These are phyloP conservation scores for Metopolophium dirhodum DNA, from an alignment of 1,140 invertebrate genomes.

Conservation along the genomic window DNA sequence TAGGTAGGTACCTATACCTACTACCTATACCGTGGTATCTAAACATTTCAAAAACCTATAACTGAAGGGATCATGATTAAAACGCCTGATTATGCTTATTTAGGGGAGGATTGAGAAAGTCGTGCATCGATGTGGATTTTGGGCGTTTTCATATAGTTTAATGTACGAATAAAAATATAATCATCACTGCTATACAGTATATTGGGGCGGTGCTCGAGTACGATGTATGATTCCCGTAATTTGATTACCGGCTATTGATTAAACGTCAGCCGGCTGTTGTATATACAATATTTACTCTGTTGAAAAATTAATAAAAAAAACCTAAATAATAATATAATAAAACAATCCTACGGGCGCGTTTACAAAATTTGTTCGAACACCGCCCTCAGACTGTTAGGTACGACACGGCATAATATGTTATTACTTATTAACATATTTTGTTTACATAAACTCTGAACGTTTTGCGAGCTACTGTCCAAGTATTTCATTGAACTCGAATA, in stretches of 20 bases:
- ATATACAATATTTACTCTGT: background rate
- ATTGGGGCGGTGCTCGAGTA: background rate
- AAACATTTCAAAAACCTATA: background rate
- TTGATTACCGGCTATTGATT: constrained; percentile 35
- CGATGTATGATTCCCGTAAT: constrained; percentile 20
- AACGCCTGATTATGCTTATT: background rate
- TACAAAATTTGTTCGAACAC: background rate
- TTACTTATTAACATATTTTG: background rate
- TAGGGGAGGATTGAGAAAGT: background rate
- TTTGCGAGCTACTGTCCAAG: background rate
- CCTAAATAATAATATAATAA: background rate
- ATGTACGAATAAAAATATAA: background rate
- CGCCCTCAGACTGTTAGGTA: background rate
- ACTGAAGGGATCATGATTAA: background rate
- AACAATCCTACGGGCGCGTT: background rate
- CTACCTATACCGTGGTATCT: background rate
- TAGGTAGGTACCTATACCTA: background rate
- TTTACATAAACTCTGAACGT: background rate
- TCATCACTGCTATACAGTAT: background rate
- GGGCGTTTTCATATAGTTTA: background rate
- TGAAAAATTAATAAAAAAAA: constrained; percentile 10
- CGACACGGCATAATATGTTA: background rate
- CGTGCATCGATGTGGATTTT: background rate
- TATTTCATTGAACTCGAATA: background rate
- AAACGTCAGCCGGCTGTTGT: constrained; percentile 10